Evolutionary conservation across 1,140 invertebrate species (phyloP), one percentile per base, ranked within the genome.

Genomic region (Ectropis grisescens): DNA sequence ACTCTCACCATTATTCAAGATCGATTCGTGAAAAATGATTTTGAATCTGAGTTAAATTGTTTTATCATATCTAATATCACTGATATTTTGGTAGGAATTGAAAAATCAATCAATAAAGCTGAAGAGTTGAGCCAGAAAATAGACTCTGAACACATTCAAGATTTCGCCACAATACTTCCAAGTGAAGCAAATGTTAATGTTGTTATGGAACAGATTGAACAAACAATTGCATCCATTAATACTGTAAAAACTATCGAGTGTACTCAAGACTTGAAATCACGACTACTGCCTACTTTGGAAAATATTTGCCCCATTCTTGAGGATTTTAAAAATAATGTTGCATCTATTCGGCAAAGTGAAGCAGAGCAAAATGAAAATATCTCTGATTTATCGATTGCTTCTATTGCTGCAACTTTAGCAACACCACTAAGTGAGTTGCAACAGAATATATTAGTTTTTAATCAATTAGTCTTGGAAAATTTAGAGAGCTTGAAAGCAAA

Each of bases 61-160:
- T 48, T 55, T 11, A 43, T 74, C 14, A 31, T 74, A 2, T 52
- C 48, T 37, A 71, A 65, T 29, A 62, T 84, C 19, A 48, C 68
- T 33, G 70, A 85, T 51, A 60, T 81, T 14, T 42, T 84, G 11
- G 33, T 67, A 13, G 46, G 41, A 30, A 49, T 80, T 15, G 67
- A 83, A 44, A 80, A 85, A 58, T 67, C 76, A 23, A 56, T 80
- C 13, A 80, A 74, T 42, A 69, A 60, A 27, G 55, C 79, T 10
- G 68, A 78, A 32, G 74, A 83, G 46, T 39, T 67, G 7, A 69
- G 59, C 45, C 47, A 82, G 16, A 72, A 74, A 37, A 51, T 70
- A 22, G 60, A 65, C 11, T 64, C 60, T 13, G 78, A 76, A 48
- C 36, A 66, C 31, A 22, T 58, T 13, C 31, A 64, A 33, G 56